These are phyloP conservation scores for Chrysogorgia sp. DNA, from an alignment of 92 coral and sea anemone species.

Conservation along the genomic window DNA sequence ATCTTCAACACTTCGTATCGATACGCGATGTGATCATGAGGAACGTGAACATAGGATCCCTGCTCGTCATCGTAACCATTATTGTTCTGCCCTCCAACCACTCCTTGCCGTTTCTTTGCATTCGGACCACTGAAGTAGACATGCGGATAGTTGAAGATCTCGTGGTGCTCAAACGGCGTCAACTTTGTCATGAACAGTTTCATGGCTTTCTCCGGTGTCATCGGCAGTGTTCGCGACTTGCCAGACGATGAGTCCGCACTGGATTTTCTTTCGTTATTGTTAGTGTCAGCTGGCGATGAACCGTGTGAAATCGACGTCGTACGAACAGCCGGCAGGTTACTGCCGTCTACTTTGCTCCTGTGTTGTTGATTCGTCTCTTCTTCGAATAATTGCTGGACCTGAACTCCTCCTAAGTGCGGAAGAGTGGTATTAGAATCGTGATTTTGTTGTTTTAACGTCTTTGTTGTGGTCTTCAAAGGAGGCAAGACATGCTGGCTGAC, in stretches of 20 bases:
- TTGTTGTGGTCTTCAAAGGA: conserved; percentile 94
- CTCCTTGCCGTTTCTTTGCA: conserved; percentile 99
- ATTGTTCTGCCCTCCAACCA: conserved; percentile 96
- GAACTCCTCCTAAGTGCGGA: conserved; percentile 96
- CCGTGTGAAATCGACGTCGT: conserved; percentile 76
- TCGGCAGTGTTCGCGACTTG: conserved; percentile 75
- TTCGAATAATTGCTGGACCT: conserved; percentile 98
- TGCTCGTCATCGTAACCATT: conserved; percentile 99
- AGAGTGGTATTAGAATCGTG: conserved; percentile 75
- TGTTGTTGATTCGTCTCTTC: conserved; percentile 95
- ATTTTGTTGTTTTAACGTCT: conserved; percentile 75
- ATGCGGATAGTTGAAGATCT: conserved; percentile 95
- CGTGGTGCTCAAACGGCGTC: conserved; percentile 93
- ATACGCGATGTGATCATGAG: conserved; percentile 96
- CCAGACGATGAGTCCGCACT: conserved; percentile 49
- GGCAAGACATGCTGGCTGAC: conserved; percentile 73
- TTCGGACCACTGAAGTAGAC: conserved; percentile 94
- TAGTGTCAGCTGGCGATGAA: conserved; percentile 76
- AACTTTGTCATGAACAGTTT: conserved; percentile 94
- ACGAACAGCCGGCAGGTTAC: conserved; percentile 42
- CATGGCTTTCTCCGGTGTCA: conserved; percentile 96
- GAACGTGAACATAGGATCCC: conserved; percentile 97
- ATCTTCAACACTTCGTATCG: conserved; percentile 96
- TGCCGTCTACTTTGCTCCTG: conserved; percentile 69
- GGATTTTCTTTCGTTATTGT: conserved; percentile 83